Base-by-base conservation (phyloP, 2,888 invertebrate genomes). In the Yponomeuta sedellus region DNA sequence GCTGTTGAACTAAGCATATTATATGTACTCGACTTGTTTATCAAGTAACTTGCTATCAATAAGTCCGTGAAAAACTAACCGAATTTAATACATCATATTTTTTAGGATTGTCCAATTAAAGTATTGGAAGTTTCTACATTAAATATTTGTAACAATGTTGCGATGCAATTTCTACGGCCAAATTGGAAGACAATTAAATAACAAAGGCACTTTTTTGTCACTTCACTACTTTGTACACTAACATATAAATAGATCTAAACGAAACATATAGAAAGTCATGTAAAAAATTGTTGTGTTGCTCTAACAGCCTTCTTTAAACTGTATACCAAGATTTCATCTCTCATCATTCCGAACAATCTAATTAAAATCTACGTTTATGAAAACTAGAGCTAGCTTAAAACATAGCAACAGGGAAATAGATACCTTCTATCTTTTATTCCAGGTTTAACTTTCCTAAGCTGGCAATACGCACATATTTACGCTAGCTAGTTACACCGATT, bases 381-480 rank as follows among this genome's bases (percentile, higher is more conserved):
- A 59, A 20, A 59, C 22, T 59, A 59, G 25, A 22, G 4, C 59
- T 59, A 59, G 20, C 11, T 20, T 59, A 59, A 22, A 59, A 59
- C 44, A 52, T 20, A 59, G 59, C 59, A 59, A n/a, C 20, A 59
- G 20, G 58, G 25, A 1, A 11, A 59, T 22, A 20, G 8, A 20
- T 59, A 59, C 59, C 25, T 59, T n/a, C 25, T 59, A 59, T 10
- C 5, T 11, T 20, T 59, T 25, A 22, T 20, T 59, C 12, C 12
- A 59, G 59, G 59, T 52, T 16, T 16, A 4, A 52, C 3, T 16
- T 16, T 52, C 44, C 1, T 59, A 59, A 34, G 10, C 59, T 59
- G 59, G 59, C 25, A 20, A 20, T 59, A 59, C 10, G 20, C 34
- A 34, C 34, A 34, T 34, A 34, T 34, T 3, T 19, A 59, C 25